Conservation (phyloP, 2,797 vertebrate genomes). For the Babyrousa celebensis region DNA sequence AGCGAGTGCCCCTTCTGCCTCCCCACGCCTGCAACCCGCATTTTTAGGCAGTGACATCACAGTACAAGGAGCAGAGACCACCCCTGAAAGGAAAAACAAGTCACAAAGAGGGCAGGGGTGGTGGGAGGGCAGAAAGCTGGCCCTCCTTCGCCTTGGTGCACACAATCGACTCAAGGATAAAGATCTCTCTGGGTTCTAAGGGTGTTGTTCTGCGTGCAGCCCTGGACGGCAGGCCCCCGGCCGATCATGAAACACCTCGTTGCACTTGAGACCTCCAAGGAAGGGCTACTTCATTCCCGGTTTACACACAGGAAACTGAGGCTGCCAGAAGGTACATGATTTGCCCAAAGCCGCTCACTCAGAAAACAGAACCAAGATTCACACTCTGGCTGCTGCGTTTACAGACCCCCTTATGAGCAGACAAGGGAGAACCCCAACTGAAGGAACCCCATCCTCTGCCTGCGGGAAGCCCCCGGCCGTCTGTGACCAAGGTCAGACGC, state of each 20-base stretch:
- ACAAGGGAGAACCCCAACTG: rapidly evolving
- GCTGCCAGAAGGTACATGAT: neutral
- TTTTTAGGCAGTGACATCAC: conserved; percentile 74
- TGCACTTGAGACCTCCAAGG: neutral
- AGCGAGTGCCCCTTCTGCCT: neutral
- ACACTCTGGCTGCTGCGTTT: neutral
- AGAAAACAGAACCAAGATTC: neutral
- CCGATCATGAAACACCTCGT: rapidly evolving
- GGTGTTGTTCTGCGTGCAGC: neutral
- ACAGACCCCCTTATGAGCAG: neutral
- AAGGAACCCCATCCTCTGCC: neutral
- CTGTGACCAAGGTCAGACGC: neutral
- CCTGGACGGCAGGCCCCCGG: neutral
- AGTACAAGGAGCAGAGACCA: conserved; percentile 62
- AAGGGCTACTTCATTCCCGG: neutral
- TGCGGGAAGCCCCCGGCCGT: no score
- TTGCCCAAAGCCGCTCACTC: neutral
- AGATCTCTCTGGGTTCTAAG: neutral
- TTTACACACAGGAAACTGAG: neutral
- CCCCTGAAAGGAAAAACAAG: conserved; percentile 72
- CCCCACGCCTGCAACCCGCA: neutral
- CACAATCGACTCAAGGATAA: neutral
- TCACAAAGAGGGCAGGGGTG: conserved; percentile 17
- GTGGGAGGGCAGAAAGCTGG: rapidly evolving
- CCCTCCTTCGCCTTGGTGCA: neutral